phyloP scores from a whole-genome alignment of 2,888 invertebrate species.

The Amphipoea oculea region DNA sequence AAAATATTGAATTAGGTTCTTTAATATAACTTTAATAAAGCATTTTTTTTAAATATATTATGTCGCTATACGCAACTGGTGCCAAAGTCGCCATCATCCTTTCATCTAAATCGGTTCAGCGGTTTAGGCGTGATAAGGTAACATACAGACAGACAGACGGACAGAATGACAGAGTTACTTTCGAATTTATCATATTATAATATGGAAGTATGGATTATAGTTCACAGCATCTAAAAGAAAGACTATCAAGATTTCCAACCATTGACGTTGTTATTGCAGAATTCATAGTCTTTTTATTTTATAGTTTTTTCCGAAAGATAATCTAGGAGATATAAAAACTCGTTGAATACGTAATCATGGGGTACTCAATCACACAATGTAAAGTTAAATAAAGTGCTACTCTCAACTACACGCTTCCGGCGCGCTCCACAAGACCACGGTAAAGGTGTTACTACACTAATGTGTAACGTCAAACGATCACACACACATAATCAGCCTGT shows the following conservation, averaged over 20 bases:
- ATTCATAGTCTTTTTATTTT: slow-evolving; percentile 1
- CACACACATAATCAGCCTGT: background rate
- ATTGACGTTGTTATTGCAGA: slow-evolving; percentile 13
- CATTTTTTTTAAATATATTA: no score
- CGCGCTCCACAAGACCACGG: slow-evolving; percentile 36
- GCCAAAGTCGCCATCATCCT: no score
- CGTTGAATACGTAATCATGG: slow-evolving; percentile 62
- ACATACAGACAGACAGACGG: no score
- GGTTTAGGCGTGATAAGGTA: no score
- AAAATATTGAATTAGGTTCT: no score
- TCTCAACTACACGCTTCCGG: slow-evolving; percentile 75
- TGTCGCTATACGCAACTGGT: no score
- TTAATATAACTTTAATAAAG: no score
- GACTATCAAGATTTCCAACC: background rate
- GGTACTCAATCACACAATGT: slow-evolving; percentile 51
- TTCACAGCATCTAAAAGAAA: slow-evolving; percentile 9
- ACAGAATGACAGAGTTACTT: no score
- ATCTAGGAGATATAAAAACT: slow-evolving; percentile 53
- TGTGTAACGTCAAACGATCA: slow-evolving; percentile 18
- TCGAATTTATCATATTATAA: no score
- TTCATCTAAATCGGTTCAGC: no score
- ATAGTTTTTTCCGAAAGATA: slow-evolving; percentile 22
- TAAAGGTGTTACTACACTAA: slow-evolving; percentile 31
- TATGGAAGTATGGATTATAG: no score
- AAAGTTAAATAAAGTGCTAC: slow-evolving; percentile 71